phyloP scores from a whole-genome alignment of 1,140 invertebrate species.

The Lepidotrigona ventralis region DNA sequence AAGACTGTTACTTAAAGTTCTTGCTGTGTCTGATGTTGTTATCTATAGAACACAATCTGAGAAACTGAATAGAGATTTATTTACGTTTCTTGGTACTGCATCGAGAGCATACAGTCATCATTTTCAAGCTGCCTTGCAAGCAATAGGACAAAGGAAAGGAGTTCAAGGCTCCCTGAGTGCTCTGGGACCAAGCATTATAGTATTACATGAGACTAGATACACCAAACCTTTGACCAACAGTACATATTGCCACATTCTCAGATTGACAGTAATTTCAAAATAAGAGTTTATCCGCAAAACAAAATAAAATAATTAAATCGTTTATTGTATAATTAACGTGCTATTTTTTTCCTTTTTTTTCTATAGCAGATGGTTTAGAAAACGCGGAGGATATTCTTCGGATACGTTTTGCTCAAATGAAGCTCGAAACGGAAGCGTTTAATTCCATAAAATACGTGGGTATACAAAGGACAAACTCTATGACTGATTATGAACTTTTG shows the following conservation, averaged over 20 bases:
- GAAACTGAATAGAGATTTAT: conserved; percentile 89
- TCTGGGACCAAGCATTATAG: conserved; percentile 88
- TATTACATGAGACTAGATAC: conserved; percentile 91
- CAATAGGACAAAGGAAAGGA: conserved; percentile 80
- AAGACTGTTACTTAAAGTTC: conserved; percentile 85
- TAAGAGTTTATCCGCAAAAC: conserved; percentile 12
- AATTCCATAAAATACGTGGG: conserved; percentile 88
- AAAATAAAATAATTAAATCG: not conserved
- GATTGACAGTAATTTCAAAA: conserved; percentile 58
- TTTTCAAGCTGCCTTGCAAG: conserved; percentile 85
- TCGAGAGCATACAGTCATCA: conserved; percentile 88
- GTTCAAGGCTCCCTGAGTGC: conserved; percentile 78
- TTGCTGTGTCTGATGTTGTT: conserved; percentile 91
- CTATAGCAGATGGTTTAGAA: conserved; percentile 79
- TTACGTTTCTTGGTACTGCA: conserved; percentile 89
- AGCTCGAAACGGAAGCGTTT: conserved; percentile 86
- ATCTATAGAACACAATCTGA: conserved; percentile 90
- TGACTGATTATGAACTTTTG: conserved; percentile 81
- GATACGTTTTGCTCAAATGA: conserved; percentile 83
- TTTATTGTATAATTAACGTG: conserved; percentile 15
- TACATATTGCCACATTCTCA: conserved; percentile 62
- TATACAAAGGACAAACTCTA: conserved; percentile 79
- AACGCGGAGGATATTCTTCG: conserved; percentile 85
- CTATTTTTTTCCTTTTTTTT: conserved; percentile 31
- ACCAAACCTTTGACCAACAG: conserved; percentile 82